Conservation (phyloP, 2,888 invertebrate species). For the Temnothorax rugatulus region DNA sequence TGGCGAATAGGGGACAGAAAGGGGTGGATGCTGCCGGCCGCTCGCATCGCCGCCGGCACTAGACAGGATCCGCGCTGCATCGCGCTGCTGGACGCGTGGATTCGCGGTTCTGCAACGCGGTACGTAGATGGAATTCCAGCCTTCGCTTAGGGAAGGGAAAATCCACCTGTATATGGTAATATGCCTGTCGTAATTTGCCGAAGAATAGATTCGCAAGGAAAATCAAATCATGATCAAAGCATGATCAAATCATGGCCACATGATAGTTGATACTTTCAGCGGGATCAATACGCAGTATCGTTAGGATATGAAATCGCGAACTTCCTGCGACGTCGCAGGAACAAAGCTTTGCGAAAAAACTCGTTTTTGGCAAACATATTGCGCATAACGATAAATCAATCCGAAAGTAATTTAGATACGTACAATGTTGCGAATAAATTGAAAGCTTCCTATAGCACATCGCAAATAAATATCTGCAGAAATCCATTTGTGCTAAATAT, state of each 20-base stretch:
- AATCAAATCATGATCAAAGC: background rate
- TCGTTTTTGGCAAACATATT: conserved; percentile 5
- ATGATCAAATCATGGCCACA: background rate
- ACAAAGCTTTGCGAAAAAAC: conserved; percentile 5
- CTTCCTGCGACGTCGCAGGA: background rate
- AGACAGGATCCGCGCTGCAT: conserved; percentile 27
- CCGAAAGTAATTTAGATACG: conserved; percentile 11
- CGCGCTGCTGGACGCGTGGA: conserved; percentile 60
- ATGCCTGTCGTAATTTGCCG: background rate
- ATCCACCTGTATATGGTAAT: background rate
- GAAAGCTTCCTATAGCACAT: conserved; percentile 16
- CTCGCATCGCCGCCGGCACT: conserved; percentile 37
- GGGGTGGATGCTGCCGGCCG: conserved; percentile 55
- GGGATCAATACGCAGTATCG: background rate
- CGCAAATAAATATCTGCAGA: conserved; percentile 31
- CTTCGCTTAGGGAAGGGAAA: background rate
- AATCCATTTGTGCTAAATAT: conserved; percentile 35
- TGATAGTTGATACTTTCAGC: background rate
- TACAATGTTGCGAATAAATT: conserved; percentile 34
- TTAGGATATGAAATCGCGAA: conserved; percentile 9
- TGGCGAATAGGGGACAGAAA: conserved; percentile 44
- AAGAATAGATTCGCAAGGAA: background rate
- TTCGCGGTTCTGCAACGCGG: conserved; percentile 53
- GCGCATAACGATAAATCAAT: conserved; percentile 27
- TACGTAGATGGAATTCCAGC: conserved; percentile 33